Evolutionary conservation across 2,113 vertebrate species (phyloP).

Genomic region (Scalopus aquaticus): DNA sequence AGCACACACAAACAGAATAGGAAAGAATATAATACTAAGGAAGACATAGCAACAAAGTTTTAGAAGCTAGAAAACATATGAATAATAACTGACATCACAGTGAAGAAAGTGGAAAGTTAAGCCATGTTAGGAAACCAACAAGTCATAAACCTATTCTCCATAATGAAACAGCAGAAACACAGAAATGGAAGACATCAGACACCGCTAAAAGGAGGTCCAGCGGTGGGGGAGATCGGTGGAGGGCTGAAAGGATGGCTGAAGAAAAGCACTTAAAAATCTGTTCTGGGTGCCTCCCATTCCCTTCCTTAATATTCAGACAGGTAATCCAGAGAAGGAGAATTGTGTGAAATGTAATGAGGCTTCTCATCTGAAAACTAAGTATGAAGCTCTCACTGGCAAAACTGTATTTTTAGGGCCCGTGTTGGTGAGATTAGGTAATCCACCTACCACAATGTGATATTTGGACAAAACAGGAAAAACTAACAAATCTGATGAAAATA

Average conservation of each 20-base stretch:
- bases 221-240: no score
- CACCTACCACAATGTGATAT: neutral
- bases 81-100: neutral
- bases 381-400: neutral
- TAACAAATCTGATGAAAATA: neutral
- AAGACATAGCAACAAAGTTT: conserved; percentile 4
- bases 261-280: no score
- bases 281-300: neutral
- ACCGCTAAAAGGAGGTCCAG: neutral
- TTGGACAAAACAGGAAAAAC: neutral
- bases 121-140: neutral
- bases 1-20: neutral
- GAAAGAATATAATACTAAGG: neutral
- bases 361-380: neutral
- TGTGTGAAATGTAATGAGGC: neutral
- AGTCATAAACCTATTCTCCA: neutral
- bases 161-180: neutral
- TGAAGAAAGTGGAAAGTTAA: conserved; percentile 23
- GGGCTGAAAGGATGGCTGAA: no score
- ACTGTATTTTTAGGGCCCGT: neutral
- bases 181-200: neutral
- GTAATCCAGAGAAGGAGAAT: neutral
- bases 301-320: neutral
- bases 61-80: neutral
- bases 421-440: neutral